A percentile compares a stretch with the other conserved stretches of the same genome.
Conservation (phyloP, 1,140 invertebrate genomes). For the Phenacoccus solenopsis region DNA sequence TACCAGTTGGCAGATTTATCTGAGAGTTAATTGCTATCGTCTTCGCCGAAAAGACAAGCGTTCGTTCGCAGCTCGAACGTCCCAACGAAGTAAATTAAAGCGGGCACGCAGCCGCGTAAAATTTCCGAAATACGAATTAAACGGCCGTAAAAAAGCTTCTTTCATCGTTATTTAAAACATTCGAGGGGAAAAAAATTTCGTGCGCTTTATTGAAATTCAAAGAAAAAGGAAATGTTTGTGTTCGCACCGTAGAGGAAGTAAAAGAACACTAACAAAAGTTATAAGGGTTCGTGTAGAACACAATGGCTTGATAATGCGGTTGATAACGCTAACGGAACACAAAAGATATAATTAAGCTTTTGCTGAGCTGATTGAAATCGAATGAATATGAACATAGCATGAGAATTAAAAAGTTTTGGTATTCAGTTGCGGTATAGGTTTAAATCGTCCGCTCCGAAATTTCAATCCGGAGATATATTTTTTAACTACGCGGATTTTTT, state of each 20-base stretch:
- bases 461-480: not conserved
- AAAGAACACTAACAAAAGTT: not conserved
- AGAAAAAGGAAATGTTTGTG: not conserved
- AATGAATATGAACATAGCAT: not conserved
- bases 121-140: too few relatives aligned
- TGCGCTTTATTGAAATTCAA: not conserved
- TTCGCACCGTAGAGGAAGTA: not conserved
- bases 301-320: constrained; percentile 1
- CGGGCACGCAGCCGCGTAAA: too few relatives aligned
- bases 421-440: not conserved
- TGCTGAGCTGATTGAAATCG: not conserved
- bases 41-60: too few relatives aligned
- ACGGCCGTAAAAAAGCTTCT: too few relatives aligned
- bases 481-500: not conserved
- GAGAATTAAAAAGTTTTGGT: not conserved
- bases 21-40: too few relatives aligned
- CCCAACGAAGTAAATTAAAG: too few relatives aligned
- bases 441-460: not conserved
- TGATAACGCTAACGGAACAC: not conserved
- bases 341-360: constrained; percentile 3
- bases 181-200: too few relatives aligned
- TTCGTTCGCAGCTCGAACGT: too few relatives aligned
- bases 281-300: not conserved
- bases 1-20: too few relatives aligned
- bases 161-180: too few relatives aligned